Evolutionary conservation across 2,888 invertebrate species (phyloP).

Genomic region (Piscicola geometra): DNA sequence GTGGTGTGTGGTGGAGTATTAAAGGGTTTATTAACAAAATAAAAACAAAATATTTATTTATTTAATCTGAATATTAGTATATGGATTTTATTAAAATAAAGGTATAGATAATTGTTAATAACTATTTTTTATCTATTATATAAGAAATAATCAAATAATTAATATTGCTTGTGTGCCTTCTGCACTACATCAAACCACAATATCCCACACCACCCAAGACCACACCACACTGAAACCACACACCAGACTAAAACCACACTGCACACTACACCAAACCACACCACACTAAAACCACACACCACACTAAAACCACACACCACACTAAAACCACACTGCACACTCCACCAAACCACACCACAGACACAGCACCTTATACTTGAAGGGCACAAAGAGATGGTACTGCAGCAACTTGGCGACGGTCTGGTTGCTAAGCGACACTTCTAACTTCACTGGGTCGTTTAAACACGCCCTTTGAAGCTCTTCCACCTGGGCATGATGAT

Average conservation of each 20-base stretch:
- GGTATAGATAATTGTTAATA: no score
- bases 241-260: background rate
- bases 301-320: background rate
- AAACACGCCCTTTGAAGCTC: constrained; percentile 22
- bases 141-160: no score
- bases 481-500: constrained; percentile 8
- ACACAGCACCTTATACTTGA: constrained; percentile 18
- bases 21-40: no score
- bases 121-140: no score
- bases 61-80: no score
- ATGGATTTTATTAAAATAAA: no score
- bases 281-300: background rate
- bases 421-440: constrained; percentile 19
- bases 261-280: no score
- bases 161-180: no score
- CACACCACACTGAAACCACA: background rate
- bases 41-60: no score
- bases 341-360: background rate
- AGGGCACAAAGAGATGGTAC: constrained; percentile 2
- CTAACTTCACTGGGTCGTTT: constrained; percentile 17
- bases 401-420: constrained; percentile 17
- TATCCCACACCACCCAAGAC: no score
- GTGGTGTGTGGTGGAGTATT: no score
- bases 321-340: background rate
- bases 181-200: no score